Percentiles rank a stretch among this genome's conserved stretches.
Evolutionary conservation across 1,140 invertebrate species (phyloP).

Genomic region (Anastrepha obliqua): DNA sequence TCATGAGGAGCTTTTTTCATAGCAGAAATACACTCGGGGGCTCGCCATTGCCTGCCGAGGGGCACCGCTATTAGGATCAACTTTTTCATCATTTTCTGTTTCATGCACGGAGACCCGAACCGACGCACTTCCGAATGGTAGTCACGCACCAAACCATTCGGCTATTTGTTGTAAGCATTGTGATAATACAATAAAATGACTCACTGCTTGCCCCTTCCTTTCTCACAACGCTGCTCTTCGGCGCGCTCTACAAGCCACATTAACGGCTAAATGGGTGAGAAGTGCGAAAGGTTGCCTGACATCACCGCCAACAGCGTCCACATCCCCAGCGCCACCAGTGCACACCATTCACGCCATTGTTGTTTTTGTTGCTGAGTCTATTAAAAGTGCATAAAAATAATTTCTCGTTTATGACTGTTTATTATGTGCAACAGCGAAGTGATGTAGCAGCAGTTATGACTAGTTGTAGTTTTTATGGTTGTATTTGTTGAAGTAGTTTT

Average conservation of each 20-base stretch:
- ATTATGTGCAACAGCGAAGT: slow-evolving; percentile 36
- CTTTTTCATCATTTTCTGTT: too few relatives aligned
- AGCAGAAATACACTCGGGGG: too few relatives aligned
- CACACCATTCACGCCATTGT: neutral
- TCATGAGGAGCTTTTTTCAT: too few relatives aligned
- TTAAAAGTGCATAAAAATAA: slow-evolving; percentile 53
- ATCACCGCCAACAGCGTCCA: neutral
- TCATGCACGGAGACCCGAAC: too few relatives aligned
- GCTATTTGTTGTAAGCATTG: neutral
- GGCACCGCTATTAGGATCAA: too few relatives aligned
- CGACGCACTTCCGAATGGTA: too few relatives aligned
- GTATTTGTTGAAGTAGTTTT: neutral
- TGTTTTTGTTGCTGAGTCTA: slow-evolving; percentile 30
- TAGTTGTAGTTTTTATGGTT: slow-evolving; percentile 2
- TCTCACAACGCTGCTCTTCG: neutral
- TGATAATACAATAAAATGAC: neutral
- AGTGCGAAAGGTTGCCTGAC: slow-evolving; percentile 30
- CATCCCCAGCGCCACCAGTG: neutral
- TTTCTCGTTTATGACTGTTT: slow-evolving; percentile 46
- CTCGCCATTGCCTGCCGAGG: too few relatives aligned
- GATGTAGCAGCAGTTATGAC: slow-evolving; percentile 17
- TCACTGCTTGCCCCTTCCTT: neutral
- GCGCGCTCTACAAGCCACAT: neutral
- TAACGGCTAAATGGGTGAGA: neutral
- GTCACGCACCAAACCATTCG: too few relatives aligned